Conservation (phyloP, 2,113 vertebrate genomes). For the Melanocharis versteri region DNA sequence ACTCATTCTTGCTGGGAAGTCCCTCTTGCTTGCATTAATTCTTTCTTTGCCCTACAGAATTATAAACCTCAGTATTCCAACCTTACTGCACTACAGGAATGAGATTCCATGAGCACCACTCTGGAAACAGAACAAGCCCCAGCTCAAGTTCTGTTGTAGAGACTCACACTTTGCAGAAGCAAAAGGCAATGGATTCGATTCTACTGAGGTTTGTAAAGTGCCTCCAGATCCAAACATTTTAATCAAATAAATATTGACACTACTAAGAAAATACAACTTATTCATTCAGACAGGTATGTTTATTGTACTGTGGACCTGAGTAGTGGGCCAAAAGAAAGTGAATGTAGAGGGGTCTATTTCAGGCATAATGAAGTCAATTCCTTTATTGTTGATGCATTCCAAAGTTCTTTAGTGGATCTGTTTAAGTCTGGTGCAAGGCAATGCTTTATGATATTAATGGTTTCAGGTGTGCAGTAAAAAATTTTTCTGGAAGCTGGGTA, state of each 20-base stretch:
- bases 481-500: not conserved
- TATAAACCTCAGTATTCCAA: not conserved
- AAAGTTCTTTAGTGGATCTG: not conserved
- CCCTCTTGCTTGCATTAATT: not conserved
- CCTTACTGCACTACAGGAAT: not conserved
- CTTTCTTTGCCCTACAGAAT: not conserved
- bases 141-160: not conserved
- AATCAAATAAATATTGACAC: not conserved
- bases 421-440: not conserved
- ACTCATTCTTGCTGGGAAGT: not conserved
- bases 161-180: not conserved
- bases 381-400: not conserved
- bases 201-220: not conserved
- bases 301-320: not conserved
- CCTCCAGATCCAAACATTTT: not conserved
- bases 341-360: not conserved
- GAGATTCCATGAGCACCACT: not conserved
- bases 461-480: not conserved
- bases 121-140: not conserved
- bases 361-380: not conserved
- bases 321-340: not conserved
- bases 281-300: not conserved
- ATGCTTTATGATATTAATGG: not conserved
- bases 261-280: not conserved
- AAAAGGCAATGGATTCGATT: not conserved